Base-by-base conservation (phyloP, 2,113 vertebrate genomes). In the Arizona elegans region DNA sequence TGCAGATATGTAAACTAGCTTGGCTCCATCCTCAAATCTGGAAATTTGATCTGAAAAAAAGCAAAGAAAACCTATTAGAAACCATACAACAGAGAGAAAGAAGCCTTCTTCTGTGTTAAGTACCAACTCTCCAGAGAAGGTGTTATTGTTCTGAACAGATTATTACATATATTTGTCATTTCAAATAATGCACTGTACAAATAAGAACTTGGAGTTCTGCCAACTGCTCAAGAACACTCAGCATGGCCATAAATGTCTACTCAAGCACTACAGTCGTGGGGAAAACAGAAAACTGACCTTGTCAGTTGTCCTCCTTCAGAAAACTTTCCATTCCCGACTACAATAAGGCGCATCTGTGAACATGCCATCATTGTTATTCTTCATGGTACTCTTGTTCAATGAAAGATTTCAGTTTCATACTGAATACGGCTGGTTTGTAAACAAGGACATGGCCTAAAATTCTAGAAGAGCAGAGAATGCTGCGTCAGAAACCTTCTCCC, bases 111-210 rank as follows among this genome's bases (percentile, higher is more conserved):
- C 55, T 58, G 55, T 56, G 5, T 59, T 58, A 23, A 47, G 23
- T 43, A 24, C 38, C 91, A 91, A 65, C 43, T 11, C 58, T 47
- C 21, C 38, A 12, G 75, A 52, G 70, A n/a, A 86, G 24, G 5
- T 0, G 2, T 0, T 11, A 50, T 2, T 81, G 13, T 38, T 3
- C 38, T 93, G 9, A 8, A 54, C n/a, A 2, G 65, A 3, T 7
- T 26, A 50, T 24, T 58, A 89, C 54, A 47, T 50, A 0, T 8
- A 50, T 17, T 75, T 92, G 85, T 94, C 87, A 24, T 0, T 0
- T 3, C 59, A 5, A 12, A n/a, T 70, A 87, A 54, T 8, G 87
- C 87, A 62, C 58, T 50, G 3, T 10, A 1, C 29, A 90, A 65
- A 0, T 9, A 2, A 7, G 89, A 62, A 33, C 75, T 54, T 26